These are phyloP conservation scores for Xestobium rufovillosum DNA, from an alignment of 2,888 invertebrate genomes.

Conservation along the genomic window DNA sequence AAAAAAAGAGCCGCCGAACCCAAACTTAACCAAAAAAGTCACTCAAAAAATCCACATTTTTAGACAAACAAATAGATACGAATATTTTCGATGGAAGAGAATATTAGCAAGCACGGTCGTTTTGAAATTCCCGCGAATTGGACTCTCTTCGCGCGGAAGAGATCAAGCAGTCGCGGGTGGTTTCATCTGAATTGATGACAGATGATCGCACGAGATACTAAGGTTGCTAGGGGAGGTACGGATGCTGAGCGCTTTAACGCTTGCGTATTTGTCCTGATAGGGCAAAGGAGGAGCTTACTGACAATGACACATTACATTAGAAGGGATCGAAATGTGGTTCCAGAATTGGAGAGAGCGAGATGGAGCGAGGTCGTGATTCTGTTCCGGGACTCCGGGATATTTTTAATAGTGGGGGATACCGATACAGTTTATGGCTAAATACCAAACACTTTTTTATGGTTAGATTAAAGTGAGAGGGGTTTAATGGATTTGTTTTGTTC, in stretches of 20 bases:
- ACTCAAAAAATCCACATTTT: too few relatives aligned
- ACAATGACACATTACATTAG: slow-evolving; percentile 16
- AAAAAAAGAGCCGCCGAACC: slow-evolving; percentile 9
- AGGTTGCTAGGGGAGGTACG: slow-evolving; percentile 42
- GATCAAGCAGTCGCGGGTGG: slow-evolving; percentile 3
- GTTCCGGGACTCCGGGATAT: slow-evolving; percentile 32
- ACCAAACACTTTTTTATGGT: slow-evolving; percentile 40
- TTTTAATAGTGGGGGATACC: slow-evolving; percentile 39
- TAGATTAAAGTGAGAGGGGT: slow-evolving; percentile 38
- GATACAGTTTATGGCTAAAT: slow-evolving; percentile 43
- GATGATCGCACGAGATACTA: slow-evolving; percentile 29
- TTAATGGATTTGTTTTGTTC: slow-evolving; percentile 38
- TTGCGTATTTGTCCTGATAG: slow-evolving; percentile 16
- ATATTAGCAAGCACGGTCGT: not conserved
- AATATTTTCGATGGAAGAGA: too few relatives aligned
- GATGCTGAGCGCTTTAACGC: slow-evolving; percentile 22
- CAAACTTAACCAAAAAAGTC: slow-evolving; percentile 10
- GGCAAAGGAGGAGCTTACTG: slow-evolving; percentile 16
- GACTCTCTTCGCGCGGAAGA: too few relatives aligned
- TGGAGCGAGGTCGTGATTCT: slow-evolving; percentile 21
- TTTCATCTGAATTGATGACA: slow-evolving; percentile 18
- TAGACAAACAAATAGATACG: too few relatives aligned
- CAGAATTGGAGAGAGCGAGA: slow-evolving; percentile 24
- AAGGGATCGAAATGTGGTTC: slow-evolving; percentile 21
- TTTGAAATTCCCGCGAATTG: slow-evolving; percentile 12